These are phyloP conservation scores for Schmidtea mediterranea DNA, from an alignment of 1,140 invertebrate genomes.

Conservation along the genomic window DNA sequence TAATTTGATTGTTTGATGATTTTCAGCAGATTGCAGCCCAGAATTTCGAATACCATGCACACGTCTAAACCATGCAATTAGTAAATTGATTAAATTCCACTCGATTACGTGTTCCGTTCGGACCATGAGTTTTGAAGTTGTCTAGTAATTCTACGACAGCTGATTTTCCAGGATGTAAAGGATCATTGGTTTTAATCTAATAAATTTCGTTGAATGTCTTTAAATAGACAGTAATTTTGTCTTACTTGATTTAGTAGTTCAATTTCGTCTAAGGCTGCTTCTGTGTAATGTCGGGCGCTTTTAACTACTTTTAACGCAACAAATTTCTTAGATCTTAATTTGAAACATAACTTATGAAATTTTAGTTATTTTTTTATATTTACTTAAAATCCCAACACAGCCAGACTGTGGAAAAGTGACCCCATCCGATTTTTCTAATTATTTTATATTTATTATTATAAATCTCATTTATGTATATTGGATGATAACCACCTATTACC, in stretches of 20 bases:
- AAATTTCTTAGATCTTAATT: constrained; percentile 37
- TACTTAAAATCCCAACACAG: constrained; percentile 67
- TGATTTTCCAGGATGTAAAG: constrained; percentile 51
- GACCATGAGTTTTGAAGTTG: constrained; percentile 75
- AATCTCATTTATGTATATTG: constrained; percentile 76
- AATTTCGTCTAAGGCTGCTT: constrained; percentile 91
- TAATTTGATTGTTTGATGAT: no score
- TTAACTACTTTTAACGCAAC: constrained; percentile 94
- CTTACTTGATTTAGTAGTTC: constrained; percentile 47
- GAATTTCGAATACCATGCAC: no score
- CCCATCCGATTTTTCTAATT: constrained; percentile 82
- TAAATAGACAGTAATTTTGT: not conserved
- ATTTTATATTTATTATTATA: constrained; percentile 75
- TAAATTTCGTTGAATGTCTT: constrained; percentile 42
- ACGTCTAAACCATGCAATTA: no score
- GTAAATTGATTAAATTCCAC: no score
- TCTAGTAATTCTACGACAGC: constrained; percentile 63
- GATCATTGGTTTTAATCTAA: constrained; percentile 45
- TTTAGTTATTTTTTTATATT: no score
- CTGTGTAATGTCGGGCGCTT: constrained; percentile 81
- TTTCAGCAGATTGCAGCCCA: no score
- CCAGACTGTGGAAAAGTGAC: constrained; percentile 93
- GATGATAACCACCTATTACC: constrained; percentile 79
- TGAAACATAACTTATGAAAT: no score
- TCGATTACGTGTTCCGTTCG: constrained; percentile 57